Base-by-base conservation (phyloP, 53 echinoderm and acorn worm genomes). In the Paelopatides confundens region DNA sequence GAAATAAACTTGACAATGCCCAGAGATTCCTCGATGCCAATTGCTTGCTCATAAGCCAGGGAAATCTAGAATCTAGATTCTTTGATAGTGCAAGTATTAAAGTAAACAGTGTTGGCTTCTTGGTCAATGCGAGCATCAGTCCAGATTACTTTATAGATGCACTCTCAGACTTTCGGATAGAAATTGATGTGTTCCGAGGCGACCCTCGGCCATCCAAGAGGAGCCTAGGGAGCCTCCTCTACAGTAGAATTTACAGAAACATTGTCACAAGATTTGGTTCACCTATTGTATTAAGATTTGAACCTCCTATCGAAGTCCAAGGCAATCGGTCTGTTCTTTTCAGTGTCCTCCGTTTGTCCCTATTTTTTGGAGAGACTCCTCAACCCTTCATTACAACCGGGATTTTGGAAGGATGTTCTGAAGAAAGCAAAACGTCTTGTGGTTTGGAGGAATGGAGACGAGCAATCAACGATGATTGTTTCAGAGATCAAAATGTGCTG, bases 161-260 rank as follows among this genome's bases (percentile, higher is more conserved):
- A 39, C 27, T 74, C 24, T 39, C 34, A 26, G 46, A 46, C 74
- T 74, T 74, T 39, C 24, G 27, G 28, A 10, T 74, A 13, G 40
- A 74, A 17, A 39, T 74, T 12, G n/a, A 26, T 21, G 9, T 74
- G 17, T 0, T 11, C 4, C 39, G n/a, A 21, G 0, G 0, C 12
- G 38, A 13, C 27, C 2, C n/a, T 6, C 74, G 39, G 23, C 27
- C 11, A 0, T 0, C 5, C 21, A 74, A 74, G 74, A 74, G 74
- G 28, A 46, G 46, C 34, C 46, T 74, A 4, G 74, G 74, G 43
- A 74, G 34, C 46, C 23, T 74, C 9, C 13, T 74, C 0, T 74
- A 74, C 47, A 74, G 74, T 28, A 74, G 40, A 46, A 2, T 74
- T 39, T 39, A 74, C 11, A 39, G 39, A 38, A 74, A 74, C 26